These are phyloP conservation scores for Cacoxenus indagator DNA, from an alignment of 2,888 invertebrate genomes.

Conservation along the genomic window DNA sequence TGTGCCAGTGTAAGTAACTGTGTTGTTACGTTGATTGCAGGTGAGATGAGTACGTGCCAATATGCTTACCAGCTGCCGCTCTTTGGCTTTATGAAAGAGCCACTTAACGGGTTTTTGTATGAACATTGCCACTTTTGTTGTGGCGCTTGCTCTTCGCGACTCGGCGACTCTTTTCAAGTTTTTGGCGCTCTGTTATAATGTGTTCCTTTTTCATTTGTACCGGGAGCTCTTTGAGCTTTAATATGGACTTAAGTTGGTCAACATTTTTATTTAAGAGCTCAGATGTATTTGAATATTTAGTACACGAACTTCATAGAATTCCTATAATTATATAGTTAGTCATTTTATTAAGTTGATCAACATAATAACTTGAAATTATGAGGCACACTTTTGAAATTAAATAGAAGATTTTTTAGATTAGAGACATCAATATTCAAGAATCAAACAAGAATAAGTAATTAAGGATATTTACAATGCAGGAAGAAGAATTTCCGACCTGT, in stretches of 20 bases:
- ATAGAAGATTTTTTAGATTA: too few relatives aligned
- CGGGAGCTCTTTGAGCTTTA: conserved; percentile 15
- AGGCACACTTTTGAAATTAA: too few relatives aligned
- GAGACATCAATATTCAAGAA: too few relatives aligned
- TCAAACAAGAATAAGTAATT: too few relatives aligned
- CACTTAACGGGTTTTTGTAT: not conserved
- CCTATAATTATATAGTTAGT: too few relatives aligned
- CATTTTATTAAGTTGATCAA: too few relatives aligned
- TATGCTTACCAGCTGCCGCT: conserved; percentile 39
- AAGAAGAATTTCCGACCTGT: too few relatives aligned
- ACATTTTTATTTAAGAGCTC: too few relatives aligned
- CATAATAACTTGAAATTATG: too few relatives aligned
- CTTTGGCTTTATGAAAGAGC: conserved; percentile 34
- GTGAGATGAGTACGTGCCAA: conserved; percentile 30
- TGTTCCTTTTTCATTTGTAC: conserved; percentile 42
- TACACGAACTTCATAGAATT: too few relatives aligned
- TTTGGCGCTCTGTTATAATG: conserved; percentile 17
- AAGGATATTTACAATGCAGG: too few relatives aligned
- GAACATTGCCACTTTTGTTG: conserved; percentile 37
- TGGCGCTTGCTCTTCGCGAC: not conserved
- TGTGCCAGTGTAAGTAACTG: conserved; percentile 23
- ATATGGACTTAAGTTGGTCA: not conserved
- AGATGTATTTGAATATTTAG: too few relatives aligned
- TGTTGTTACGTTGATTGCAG: conserved; percentile 28
- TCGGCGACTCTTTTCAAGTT: not conserved